Conservation (phyloP, 1,140 invertebrate species). For the Cyrtorhinus lividipennis region DNA sequence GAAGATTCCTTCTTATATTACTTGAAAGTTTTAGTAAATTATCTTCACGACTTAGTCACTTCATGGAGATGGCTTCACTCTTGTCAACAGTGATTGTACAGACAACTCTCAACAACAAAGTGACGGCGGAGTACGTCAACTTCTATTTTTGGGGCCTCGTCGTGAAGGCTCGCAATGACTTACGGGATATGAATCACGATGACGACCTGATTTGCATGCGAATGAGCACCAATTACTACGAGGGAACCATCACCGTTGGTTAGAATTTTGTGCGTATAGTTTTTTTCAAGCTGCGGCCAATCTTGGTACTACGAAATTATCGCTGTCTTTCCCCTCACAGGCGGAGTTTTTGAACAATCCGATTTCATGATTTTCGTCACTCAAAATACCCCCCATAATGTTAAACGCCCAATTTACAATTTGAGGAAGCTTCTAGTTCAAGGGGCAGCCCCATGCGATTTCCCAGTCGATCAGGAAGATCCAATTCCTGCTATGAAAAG, state of each 20-base stretch:
- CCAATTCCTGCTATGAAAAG: background rate
- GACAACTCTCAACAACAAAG: background rate
- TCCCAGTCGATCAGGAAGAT: background rate
- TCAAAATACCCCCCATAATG: background rate
- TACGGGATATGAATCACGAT: background rate
- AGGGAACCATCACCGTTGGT: background rate
- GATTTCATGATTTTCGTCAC: constrained; percentile 6
- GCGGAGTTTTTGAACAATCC: background rate
- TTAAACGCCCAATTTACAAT: background rate
- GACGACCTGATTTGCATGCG: constrained; percentile 1
- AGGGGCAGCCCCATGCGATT: background rate
- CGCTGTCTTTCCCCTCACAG: background rate
- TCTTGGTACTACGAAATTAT: no score
- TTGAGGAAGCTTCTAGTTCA: background rate
- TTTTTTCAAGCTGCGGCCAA: no score
- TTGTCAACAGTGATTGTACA: background rate
- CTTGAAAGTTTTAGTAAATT: no score
- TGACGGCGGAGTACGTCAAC: background rate
- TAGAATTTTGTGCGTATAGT: no score
- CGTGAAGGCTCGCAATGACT: background rate
- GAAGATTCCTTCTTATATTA: no score
- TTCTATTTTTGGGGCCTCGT: background rate
- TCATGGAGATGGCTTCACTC: no score
- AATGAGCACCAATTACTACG: background rate
- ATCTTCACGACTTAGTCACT: no score